These are phyloP conservation scores for Platichthys stellatus DNA, from an alignment of 2,113 vertebrate species.

Conservation along the genomic window DNA sequence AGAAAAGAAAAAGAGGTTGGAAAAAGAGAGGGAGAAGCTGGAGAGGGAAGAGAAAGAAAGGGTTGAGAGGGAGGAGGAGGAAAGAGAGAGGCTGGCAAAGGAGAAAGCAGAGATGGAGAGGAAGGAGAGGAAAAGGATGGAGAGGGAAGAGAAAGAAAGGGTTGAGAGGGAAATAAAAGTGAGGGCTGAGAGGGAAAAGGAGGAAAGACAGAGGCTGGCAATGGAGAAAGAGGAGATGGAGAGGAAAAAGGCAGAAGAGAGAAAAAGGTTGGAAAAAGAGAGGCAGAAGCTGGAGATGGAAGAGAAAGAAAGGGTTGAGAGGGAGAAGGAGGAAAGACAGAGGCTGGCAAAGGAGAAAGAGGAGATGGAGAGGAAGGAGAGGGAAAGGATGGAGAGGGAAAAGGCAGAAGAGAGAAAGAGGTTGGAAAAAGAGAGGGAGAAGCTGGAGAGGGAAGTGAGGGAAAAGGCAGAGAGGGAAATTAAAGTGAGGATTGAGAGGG, in stretches of 20 bases:
- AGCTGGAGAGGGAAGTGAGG: neutral
- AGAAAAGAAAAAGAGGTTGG: neutral
- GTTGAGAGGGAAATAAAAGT: too few relatives aligned
- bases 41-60: neutral
- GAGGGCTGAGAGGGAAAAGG: neutral
- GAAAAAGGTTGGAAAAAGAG: neutral
- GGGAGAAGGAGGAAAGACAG: neutral
- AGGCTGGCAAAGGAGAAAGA: neutral
- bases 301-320: neutral
- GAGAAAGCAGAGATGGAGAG: constrained; percentile 50
- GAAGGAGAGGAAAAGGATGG: neutral
- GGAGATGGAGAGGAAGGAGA: neutral
- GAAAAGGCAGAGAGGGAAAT: neutral
- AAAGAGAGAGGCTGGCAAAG: constrained; percentile 1
- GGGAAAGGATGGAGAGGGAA: neutral
- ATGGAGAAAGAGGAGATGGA: neutral
- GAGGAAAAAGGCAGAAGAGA: neutral
- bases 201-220: too few relatives aligned
- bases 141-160: neutral
- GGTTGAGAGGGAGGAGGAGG: neutral
- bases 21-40: neutral
- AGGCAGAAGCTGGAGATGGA: neutral
- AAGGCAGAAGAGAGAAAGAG: neutral
- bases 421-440: neutral
- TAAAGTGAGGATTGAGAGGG: neutral